A percentile compares a stretch with the other conserved stretches of the same genome.
These are phyloP conservation scores for Alauda arvensis DNA, from an alignment of 2,797 vertebrate genomes.

Conservation along the genomic window DNA sequence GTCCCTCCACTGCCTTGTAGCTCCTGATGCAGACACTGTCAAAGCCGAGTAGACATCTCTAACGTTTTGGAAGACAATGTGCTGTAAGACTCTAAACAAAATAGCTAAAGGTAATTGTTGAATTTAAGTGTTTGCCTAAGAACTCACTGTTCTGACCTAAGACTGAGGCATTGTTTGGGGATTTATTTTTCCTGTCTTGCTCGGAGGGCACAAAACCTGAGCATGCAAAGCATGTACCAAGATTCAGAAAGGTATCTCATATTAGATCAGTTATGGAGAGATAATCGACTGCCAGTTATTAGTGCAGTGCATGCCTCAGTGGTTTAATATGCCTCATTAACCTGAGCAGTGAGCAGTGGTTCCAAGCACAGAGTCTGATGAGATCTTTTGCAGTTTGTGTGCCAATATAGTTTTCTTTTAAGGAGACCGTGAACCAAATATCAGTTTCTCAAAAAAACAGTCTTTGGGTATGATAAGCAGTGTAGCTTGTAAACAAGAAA, in stretches of 20 bases:
- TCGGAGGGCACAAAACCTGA: not conserved
- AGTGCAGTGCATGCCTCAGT: not conserved
- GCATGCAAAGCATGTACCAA: not conserved
- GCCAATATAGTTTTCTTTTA: not conserved
- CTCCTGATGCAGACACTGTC: not conserved
- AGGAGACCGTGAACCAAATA: not conserved
- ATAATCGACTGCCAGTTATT: not conserved
- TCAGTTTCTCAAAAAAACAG: not conserved
- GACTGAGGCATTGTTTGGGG: not conserved
- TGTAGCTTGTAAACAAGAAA: not conserved
- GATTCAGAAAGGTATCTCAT: not conserved
- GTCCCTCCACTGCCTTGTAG: not conserved
- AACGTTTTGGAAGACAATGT: not conserved
- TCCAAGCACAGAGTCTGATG: not conserved
- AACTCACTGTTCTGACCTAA: not conserved
- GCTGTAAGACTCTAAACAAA: not conserved
- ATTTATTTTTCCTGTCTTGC: not conserved
- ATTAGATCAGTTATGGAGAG: not conserved
- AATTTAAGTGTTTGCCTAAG: not conserved
- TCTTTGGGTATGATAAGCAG: not conserved
- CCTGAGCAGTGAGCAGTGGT: not conserved
- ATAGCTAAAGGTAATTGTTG: not conserved
- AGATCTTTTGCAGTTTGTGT: not conserved
- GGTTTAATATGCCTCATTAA: not conserved
- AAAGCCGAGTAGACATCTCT: fast-evolving